Conservation (phyloP, 2,113 vertebrate genomes). For the Fregata magnificens region DNA sequence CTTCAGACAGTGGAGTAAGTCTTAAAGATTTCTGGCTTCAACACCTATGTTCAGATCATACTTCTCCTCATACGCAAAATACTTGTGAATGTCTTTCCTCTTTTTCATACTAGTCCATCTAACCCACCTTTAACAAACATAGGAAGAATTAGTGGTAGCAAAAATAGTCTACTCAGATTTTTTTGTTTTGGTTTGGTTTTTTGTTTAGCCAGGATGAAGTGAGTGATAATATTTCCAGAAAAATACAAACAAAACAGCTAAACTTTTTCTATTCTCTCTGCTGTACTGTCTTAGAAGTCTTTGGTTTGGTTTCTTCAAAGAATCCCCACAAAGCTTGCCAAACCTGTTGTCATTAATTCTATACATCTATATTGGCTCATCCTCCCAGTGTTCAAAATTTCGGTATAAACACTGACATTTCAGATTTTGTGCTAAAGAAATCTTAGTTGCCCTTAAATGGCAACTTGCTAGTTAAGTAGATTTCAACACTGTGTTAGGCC, state of each 20-base stretch:
- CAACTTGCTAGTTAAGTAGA: background rate
- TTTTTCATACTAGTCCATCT: background rate
- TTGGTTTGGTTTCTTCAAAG: background rate
- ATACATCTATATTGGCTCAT: background rate
- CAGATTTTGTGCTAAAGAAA: background rate
- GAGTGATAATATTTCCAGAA: background rate
- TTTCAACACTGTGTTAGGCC: background rate
- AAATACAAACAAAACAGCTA: background rate
- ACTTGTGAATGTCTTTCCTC: background rate
- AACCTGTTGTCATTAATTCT: background rate
- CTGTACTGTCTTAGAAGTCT: background rate
- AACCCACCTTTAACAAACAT: background rate
- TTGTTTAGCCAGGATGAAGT: background rate
- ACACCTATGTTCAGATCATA: background rate
- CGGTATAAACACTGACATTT: background rate
- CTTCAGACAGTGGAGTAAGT: background rate
- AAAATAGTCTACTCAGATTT: background rate
- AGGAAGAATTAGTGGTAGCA: background rate
- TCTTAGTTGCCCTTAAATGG: background rate
- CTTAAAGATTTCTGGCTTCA: background rate
- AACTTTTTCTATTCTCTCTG: background rate
- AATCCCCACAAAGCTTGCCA: background rate
- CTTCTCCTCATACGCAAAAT: background rate
- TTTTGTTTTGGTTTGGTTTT: background rate
- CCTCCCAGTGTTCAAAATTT: background rate